phyloP scores from a whole-genome alignment of 92 coral and sea anemone genomes.

The Desmophyllum pertusum region DNA sequence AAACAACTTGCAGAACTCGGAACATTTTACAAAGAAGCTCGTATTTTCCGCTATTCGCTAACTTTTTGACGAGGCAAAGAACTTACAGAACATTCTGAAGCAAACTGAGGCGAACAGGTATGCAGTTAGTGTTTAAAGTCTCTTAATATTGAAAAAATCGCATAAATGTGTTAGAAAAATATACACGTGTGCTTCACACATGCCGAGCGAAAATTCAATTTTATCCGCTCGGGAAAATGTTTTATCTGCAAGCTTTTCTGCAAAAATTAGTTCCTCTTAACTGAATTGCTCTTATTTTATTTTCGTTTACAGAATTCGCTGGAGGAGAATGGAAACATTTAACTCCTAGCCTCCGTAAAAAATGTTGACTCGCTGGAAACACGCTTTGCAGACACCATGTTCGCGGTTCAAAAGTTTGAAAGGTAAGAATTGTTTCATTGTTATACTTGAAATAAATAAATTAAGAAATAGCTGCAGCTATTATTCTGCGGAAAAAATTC shows the following conservation, averaged over 20 bases:
- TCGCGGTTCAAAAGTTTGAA: no score
- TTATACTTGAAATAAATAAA: neutral
- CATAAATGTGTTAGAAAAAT: neutral
- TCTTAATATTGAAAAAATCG: no score
- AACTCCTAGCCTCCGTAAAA: neutral
- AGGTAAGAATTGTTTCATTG: no score
- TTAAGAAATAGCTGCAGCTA: neutral
- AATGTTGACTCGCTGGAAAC: no score
- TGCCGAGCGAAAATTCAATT: neutral
- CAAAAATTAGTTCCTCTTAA: no score
- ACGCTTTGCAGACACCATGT: no score
- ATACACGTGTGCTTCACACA: neutral
- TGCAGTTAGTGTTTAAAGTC: neutral
- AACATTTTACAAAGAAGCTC: neutral
- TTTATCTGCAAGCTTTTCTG: neutral
- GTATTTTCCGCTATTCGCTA: neutral
- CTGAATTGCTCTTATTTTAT: neutral
- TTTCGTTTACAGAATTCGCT: neutral
- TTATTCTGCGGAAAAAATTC: neutral
- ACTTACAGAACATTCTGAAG: neutral
- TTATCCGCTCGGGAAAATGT: neutral
- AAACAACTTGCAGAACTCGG: neutral
- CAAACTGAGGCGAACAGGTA: neutral
- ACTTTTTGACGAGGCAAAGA: neutral
- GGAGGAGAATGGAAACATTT: neutral